Percentiles rank a stretch among this genome's conserved stretches.
phyloP scores from a whole-genome alignment of 2,888 invertebrate species.

The Linyphia triangularis region DNA sequence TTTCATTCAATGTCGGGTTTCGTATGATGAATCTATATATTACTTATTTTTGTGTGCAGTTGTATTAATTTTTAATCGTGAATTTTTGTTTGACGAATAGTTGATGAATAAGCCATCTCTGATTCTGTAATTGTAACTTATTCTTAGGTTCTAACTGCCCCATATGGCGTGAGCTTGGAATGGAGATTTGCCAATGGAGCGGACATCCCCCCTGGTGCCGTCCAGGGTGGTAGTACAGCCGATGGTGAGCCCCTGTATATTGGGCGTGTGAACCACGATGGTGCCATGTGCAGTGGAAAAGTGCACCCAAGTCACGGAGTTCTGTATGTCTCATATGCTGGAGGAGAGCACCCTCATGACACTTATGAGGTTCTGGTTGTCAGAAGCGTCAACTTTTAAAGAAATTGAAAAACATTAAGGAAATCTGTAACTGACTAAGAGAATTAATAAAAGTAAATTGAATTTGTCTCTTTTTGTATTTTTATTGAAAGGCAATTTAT shows the following conservation, averaged over 20 bases:
- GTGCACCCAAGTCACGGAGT: slow-evolving; percentile 74
- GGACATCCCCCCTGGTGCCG: slow-evolving; percentile 68
- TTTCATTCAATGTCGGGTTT: too few species aligned
- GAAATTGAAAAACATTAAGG: too few species aligned
- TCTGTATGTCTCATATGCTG: slow-evolving; percentile 70
- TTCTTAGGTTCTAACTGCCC: slow-evolving; percentile 62
- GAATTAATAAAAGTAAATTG: too few species aligned
- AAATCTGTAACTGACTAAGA: too few species aligned
- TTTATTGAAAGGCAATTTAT: too few species aligned
- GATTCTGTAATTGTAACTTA: not conserved
- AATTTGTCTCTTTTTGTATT: too few species aligned
- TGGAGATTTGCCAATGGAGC: slow-evolving; percentile 59
- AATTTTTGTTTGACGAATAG: too few species aligned
- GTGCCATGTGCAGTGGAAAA: slow-evolving; percentile 72
- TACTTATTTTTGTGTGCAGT: not conserved
- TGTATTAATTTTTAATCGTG: not conserved
- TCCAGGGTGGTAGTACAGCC: slow-evolving; percentile 69
- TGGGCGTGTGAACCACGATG: slow-evolving; percentile 70
- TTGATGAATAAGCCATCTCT: not conserved
- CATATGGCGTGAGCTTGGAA: slow-evolving; percentile 58
- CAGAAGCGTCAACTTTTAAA: slow-evolving; percentile 61
- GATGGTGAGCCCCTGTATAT: slow-evolving; percentile 73
- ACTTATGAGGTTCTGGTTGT: slow-evolving; percentile 66
- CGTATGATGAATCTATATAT: too few species aligned
- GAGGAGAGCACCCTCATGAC: slow-evolving; percentile 59